Evolutionary conservation across 2,888 invertebrate genomes (phyloP).

Genomic region (Fragum whitleyi): DNA sequence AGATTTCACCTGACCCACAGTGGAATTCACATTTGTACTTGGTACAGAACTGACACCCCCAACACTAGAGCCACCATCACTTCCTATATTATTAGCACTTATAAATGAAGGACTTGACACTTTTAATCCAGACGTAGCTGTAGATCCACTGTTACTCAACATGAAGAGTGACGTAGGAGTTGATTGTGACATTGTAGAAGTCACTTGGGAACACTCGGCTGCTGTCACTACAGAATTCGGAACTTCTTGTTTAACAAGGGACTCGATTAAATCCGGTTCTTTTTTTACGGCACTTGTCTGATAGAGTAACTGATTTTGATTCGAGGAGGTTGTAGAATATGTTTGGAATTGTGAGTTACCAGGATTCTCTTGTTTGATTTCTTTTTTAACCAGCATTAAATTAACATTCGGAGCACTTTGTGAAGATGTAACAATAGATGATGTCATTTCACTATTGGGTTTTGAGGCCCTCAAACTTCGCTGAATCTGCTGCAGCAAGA

Average conservation of each 20-base stretch:
- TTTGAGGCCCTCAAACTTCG: constrained; percentile 36
- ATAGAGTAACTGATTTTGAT: constrained; percentile 18
- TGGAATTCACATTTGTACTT: background rate
- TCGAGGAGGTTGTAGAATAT: constrained; percentile 2
- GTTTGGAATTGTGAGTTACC: constrained; percentile 2
- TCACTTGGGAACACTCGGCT: constrained; percentile 47
- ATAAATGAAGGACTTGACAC: constrained; percentile 9
- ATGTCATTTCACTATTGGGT: constrained; percentile 26
- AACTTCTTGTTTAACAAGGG: constrained; percentile 48
- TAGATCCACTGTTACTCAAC: constrained; percentile 40
- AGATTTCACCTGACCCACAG: background rate
- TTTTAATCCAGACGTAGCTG: background rate
- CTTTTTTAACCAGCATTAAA: constrained; percentile 40
- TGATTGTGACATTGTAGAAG: constrained; percentile 72
- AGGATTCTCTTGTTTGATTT: constrained; percentile 43
- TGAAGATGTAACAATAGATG: constrained; percentile 15
- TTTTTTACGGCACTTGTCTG: constrained; percentile 33
- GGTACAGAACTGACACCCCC: background rate
- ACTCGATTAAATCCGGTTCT: constrained; percentile 49
- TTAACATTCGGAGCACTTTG: constrained; percentile 41
- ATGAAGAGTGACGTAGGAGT: constrained; percentile 50
- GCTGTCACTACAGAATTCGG: constrained; percentile 7
- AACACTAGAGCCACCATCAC: constrained; percentile 2
- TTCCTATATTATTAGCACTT: background rate
- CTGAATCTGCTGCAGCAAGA: constrained; percentile 56